Base-by-base conservation (phyloP, 2,888 invertebrate species). In the Branchinecta sandiegonensis region DNA sequence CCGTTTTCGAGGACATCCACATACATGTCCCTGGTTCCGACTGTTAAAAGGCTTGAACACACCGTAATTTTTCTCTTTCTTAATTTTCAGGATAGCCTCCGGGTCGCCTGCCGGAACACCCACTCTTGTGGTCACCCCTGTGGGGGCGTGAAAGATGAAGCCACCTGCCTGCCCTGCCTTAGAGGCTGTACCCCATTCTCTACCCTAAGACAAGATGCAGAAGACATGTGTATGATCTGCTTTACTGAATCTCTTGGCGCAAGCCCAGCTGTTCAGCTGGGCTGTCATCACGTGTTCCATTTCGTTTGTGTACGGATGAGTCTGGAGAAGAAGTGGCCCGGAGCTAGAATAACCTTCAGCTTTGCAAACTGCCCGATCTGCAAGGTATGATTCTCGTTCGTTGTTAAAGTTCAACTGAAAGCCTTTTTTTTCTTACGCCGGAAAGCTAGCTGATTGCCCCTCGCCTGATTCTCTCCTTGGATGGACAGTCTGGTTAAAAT, bases 211-310 rank as follows among this genome's bases (percentile, higher is more conserved):
- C 97, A 97, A 78, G 97, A 97, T 78, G 93, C 93, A 0, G 97
- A 97, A 75, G 97, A 97, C 77, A 94, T 97, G 93, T 97, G 97
- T 79, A 96, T 97, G 92, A 93, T 97, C 74, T 97, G 97, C 78
- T 97, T 97, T 79, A 94, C 94, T 0, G 97, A 97, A 77, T 94
- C 96, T 1, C 80, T 97, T 64, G 90, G 94, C 47, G 94, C 91
- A 72, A 95, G 96, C 0, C 97, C 97, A 11, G 90, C 95, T 4
- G 85, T 96, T 75, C 90, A 90, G 81, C 79, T 96, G 68, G 84
- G 86, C 73, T 97, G 97, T 78, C 94, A 94, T 0, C 97, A 97
- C 77, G 91, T 96, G 13, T 97, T 97, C 78, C 97, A 97, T 76
- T 83, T 87, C 69, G 92, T 94, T 75, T 97, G 97, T 79, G 88